These are phyloP conservation scores for Drosophila chauvacae DNA, from an alignment of 1,140 invertebrate genomes.

Conservation along the genomic window DNA sequence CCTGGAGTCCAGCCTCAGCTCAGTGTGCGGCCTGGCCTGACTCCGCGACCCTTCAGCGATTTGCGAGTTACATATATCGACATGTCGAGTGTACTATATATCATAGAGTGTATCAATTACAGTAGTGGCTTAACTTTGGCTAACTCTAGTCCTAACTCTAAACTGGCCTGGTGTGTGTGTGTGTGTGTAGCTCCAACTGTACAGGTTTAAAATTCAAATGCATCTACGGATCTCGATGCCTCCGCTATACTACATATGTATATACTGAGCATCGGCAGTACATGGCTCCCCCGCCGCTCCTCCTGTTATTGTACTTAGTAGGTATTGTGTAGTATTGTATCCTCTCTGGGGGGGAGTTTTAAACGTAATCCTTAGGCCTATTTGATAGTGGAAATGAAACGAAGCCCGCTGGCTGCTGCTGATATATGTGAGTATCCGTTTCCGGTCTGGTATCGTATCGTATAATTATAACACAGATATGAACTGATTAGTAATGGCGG, in stretches of 20 bases:
- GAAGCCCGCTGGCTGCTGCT: slow-evolving; percentile 14
- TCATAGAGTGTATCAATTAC: slow-evolving; percentile 7
- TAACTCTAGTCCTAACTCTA: slow-evolving; percentile 32
- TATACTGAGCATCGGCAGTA: slow-evolving; percentile 3
- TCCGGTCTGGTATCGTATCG: slow-evolving; percentile 17
- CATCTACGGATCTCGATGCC: slow-evolving; percentile 1
- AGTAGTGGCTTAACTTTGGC: slow-evolving; percentile 40
- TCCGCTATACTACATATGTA: slow-evolving; percentile 4
- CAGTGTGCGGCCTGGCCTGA: neutral
- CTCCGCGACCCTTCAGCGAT: slow-evolving; percentile 5
- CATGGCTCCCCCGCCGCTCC: slow-evolving; percentile 1
- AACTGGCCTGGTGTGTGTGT: slow-evolving; percentile 6
- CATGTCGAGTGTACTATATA: slow-evolving; percentile 10
- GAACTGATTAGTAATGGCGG: slow-evolving; percentile 60
- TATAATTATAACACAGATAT: slow-evolving; percentile 78
- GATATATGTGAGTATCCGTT: slow-evolving; percentile 9
- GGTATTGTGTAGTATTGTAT: slow-evolving; percentile 51
- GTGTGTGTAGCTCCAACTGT: slow-evolving; percentile 20
- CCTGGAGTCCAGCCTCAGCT: neutral
- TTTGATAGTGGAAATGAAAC: slow-evolving; percentile 48
- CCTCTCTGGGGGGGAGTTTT: slow-evolving; percentile 3
- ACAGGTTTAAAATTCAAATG: slow-evolving; percentile 30
- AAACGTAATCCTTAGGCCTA: slow-evolving; percentile 46
- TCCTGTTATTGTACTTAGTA: slow-evolving; percentile 69
- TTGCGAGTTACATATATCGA: slow-evolving; percentile 29